phyloP scores from a whole-genome alignment of 2,113 vertebrate genomes.

The Pachyramphus minor region DNA sequence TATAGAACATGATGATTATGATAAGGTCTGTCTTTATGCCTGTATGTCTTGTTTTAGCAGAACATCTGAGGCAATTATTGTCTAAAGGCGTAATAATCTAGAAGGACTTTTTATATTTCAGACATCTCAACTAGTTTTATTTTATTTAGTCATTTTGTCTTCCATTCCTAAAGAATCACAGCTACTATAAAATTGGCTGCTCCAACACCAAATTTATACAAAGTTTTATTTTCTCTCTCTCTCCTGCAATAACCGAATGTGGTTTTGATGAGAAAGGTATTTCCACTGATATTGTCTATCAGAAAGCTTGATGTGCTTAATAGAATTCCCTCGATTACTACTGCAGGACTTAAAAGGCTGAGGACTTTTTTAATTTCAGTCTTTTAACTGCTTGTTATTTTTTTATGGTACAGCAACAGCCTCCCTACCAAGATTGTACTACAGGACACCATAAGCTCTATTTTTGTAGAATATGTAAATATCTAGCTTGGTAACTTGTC shows the following conservation, averaged over 20 bases:
- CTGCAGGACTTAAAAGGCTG: background rate
- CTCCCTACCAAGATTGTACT: background rate
- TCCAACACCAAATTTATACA: background rate
- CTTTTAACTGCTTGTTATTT: background rate
- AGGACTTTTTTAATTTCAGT: background rate
- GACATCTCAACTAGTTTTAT: background rate
- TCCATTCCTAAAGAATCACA: background rate
- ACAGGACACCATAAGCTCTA: background rate
- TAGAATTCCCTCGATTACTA: background rate
- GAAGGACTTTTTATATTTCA: background rate
- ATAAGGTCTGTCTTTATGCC: background rate
- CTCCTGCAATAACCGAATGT: background rate
- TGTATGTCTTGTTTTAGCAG: background rate
- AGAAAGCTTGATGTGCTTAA: background rate
- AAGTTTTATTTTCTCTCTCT: background rate
- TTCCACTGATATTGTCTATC: background rate
- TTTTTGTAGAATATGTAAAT: background rate
- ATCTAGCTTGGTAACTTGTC: background rate
- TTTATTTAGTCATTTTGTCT: slow-evolving; percentile 16
- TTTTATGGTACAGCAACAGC: background rate
- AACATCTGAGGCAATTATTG: background rate
- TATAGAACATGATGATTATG: background rate
- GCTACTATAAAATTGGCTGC: background rate
- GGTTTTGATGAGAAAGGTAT: background rate
- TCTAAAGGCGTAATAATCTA: background rate